These are phyloP conservation scores for Chlorocebus sabaeus DNA, from an alignment of 2,113 vertebrate genomes.

Conservation along the genomic window DNA sequence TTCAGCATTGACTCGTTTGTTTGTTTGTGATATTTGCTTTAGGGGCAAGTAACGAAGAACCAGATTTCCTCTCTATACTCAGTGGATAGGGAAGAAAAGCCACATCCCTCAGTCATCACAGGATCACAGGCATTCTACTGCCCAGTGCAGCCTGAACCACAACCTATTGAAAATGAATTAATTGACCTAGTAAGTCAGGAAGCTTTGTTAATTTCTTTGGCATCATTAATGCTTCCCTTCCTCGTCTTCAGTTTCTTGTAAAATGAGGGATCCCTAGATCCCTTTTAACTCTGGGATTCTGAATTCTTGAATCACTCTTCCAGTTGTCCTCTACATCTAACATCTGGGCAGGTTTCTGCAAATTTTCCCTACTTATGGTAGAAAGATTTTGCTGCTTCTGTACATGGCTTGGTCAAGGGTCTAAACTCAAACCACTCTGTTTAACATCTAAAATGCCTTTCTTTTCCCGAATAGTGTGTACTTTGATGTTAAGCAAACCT, in stretches of 20 bases:
- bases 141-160: not conserved
- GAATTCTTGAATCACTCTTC: not conserved
- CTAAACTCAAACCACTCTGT: not conserved
- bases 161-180: not conserved
- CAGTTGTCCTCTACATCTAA: not conserved
- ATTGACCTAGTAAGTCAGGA: not conserved
- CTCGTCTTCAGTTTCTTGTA: not conserved
- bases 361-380: not conserved
- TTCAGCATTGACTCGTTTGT: not conserved
- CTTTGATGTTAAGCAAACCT: not conserved
- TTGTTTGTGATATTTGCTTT: not conserved
- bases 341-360: not conserved
- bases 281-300: not conserved
- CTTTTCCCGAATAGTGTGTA: not conserved
- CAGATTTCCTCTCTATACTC: not conserved
- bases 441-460: not conserved
- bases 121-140: not conserved
- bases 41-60: not conserved
- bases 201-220: not conserved
- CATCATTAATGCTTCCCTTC: not conserved
- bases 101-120: accelerated
- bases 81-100: not conserved
- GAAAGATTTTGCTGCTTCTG: not conserved
- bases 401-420: not conserved
- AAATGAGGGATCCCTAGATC: not conserved